phyloP scores from a whole-genome alignment of 1,140 invertebrate genomes.

The Hylyphantes graminicola region DNA sequence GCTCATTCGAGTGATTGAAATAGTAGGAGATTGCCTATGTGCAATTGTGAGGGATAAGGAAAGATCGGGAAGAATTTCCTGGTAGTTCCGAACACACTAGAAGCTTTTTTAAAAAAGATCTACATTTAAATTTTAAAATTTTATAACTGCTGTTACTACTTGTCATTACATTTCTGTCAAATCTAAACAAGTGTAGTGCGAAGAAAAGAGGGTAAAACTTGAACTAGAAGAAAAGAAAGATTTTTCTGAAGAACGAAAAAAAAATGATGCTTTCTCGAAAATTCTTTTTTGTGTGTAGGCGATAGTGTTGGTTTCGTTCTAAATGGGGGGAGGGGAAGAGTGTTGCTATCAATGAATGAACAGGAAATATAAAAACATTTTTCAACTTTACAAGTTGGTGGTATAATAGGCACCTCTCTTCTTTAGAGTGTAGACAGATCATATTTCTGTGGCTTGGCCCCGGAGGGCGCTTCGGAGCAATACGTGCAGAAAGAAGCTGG shows the following conservation, averaged over 20 bases:
- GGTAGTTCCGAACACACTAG: no score
- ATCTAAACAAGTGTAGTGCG: no score
- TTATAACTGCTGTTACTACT: no score
- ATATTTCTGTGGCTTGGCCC: constrained; percentile 55
- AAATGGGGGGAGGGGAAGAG: neutral
- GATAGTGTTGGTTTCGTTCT: constrained; percentile 42
- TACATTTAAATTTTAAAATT: no score
- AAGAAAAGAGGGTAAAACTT: constrained; percentile 9
- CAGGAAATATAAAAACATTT: constrained; percentile 60
- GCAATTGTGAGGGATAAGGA: no score
- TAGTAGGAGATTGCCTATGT: no score
- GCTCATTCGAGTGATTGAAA: no score
- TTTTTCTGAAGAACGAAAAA: neutral
- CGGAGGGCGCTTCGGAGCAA: constrained; percentile 5
- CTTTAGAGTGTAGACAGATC: constrained; percentile 53
- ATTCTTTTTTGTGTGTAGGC: constrained; percentile 23
- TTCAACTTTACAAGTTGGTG: constrained; percentile 58
- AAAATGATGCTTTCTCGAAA: constrained; percentile 19
- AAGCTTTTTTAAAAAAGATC: no score
- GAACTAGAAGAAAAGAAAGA: neutral
- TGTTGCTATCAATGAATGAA: constrained; percentile 57
- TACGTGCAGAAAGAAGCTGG: no score
- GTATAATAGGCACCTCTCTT: constrained; percentile 54
- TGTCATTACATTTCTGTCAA: no score
- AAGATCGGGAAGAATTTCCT: no score